Percentiles rank a stretch among this genome's conserved stretches.
Evolutionary conservation across 2,888 invertebrate species (phyloP).

Genomic region (Nomada fabriciana): DNA sequence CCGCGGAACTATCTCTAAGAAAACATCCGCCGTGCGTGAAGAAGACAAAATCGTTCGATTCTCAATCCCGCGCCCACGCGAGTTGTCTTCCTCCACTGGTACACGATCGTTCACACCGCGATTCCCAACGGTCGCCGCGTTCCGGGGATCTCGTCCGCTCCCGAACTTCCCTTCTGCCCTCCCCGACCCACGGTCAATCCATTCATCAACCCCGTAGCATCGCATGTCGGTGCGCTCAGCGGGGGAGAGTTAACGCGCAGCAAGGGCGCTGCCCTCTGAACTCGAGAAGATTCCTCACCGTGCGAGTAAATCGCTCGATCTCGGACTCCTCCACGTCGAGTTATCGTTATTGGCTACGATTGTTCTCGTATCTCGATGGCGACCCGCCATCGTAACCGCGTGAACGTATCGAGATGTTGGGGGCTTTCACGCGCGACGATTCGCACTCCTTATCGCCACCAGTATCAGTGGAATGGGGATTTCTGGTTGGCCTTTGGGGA

Average conservation of each 20-base stretch:
- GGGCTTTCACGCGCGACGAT: neutral
- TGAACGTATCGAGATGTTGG: neutral
- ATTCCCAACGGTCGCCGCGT: constrained; percentile 49
- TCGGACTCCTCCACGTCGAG: constrained; percentile 53
- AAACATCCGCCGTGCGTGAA: neutral
- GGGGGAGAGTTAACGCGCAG: constrained; percentile 81
- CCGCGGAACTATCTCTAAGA: neutral
- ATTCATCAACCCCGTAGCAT: constrained; percentile 78
- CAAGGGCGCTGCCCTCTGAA: constrained; percentile 79
- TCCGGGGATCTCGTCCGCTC: constrained; percentile 61
- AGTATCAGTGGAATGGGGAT: constrained; percentile 43
- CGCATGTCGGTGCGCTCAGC: constrained; percentile 78
- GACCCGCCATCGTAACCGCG: too few species aligned
- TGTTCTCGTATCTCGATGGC: constrained; percentile 37
- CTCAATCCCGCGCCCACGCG: constrained; percentile 2
- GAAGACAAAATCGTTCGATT: neutral
- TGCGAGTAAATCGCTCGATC: constrained; percentile 74
- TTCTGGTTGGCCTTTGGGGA: constrained; percentile 20
- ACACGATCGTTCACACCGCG: constrained; percentile 53
- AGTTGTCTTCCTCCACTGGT: constrained; percentile 60
- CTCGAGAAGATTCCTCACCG: constrained; percentile 74
- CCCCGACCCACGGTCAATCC: constrained; percentile 67
- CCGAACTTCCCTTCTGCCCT: constrained; percentile 50
- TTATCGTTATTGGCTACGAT: constrained; percentile 69
- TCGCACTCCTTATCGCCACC: neutral